A percentile compares a stretch with the other conserved stretches of the same genome.
Evolutionary conservation across 2,888 invertebrate species (phyloP).

Genomic region (Gisinianus flammeolus): DNA sequence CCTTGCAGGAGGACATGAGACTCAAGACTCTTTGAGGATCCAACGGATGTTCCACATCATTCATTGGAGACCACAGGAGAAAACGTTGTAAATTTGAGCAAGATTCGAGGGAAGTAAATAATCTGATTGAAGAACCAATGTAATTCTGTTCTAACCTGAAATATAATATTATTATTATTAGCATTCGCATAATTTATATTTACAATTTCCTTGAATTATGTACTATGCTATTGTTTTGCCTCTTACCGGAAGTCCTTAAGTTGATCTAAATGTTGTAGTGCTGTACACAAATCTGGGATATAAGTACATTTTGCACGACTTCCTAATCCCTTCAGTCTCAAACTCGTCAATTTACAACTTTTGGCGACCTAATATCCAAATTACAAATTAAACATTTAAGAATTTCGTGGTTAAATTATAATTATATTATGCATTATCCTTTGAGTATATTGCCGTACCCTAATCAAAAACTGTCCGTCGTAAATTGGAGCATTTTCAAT

Average conservation of each 20-base stretch:
- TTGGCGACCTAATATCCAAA: slow-evolving; percentile 39
- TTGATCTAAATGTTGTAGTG: slow-evolving; percentile 42
- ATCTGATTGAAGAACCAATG: slow-evolving; percentile 44
- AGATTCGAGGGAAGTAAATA: slow-evolving; percentile 40
- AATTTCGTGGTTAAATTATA: too few relatives aligned
- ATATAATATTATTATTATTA: background rate
- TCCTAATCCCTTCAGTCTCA: slow-evolving; percentile 50
- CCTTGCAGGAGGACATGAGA: slow-evolving; percentile 10
- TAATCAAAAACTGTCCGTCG: slow-evolving; percentile 50
- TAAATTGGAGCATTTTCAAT: slow-evolving; percentile 49
- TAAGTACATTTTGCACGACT: slow-evolving; percentile 50
- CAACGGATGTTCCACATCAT: slow-evolving; percentile 9
- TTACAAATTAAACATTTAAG: too few relatives aligned
- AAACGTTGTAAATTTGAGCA: slow-evolving; percentile 46
- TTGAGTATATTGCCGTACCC: slow-evolving; percentile 7
- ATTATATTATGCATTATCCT: background rate
- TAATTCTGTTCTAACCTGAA: slow-evolving; percentile 55
- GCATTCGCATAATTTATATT: background rate
- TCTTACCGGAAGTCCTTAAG: slow-evolving; percentile 52
- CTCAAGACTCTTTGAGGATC: background rate
- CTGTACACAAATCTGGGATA: slow-evolving; percentile 44
- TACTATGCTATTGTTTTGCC: background rate
- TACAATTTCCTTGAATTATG: background rate
- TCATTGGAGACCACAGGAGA: slow-evolving; percentile 33
- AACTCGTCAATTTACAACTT: slow-evolving; percentile 44